Evolutionary conservation across 1,140 invertebrate species (phyloP).

Genomic region (Leptoteleia sp.): DNA sequence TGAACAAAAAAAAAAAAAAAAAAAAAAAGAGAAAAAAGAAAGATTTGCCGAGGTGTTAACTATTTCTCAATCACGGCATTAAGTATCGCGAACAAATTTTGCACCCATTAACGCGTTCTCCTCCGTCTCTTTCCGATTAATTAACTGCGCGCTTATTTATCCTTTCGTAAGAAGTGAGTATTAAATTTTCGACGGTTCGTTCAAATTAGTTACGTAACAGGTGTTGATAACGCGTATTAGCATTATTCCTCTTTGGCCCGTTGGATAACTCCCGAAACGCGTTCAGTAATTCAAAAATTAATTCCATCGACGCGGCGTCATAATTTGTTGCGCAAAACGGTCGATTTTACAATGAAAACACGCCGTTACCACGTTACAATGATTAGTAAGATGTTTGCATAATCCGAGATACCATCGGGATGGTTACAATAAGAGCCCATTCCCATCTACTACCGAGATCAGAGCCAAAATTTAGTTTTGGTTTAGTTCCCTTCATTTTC

Average conservation of each 20-base stretch:
- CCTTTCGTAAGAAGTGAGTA: conserved; percentile 8
- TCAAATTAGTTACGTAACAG: conserved; percentile 32
- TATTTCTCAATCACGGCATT: conserved; percentile 19
- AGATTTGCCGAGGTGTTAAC: conserved; percentile 44
- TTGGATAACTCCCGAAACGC: not conserved
- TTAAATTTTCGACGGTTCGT: conserved; percentile 16
- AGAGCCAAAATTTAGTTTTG: no score
- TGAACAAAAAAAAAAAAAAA: no score
- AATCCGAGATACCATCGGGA: no score
- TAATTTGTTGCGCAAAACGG: no score
- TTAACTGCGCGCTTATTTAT: conserved; percentile 8
- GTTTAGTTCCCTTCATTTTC: no score
- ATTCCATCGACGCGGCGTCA: not conserved
- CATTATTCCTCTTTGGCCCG: not conserved
- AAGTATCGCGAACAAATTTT: conserved; percentile 5
- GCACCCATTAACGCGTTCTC: conserved; percentile 11
- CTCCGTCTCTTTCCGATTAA: conserved; percentile 2
- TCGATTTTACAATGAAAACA: no score
- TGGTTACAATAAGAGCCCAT: no score
- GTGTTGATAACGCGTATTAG: conserved; percentile 22
- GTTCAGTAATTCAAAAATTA: conserved; percentile 19
- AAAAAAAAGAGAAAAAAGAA: no score
- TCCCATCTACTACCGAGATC: no score
- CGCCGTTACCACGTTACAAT: no score
- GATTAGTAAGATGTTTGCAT: no score